Conservation (phyloP, 2,888 invertebrate species). For the Auanema sp. region DNA sequence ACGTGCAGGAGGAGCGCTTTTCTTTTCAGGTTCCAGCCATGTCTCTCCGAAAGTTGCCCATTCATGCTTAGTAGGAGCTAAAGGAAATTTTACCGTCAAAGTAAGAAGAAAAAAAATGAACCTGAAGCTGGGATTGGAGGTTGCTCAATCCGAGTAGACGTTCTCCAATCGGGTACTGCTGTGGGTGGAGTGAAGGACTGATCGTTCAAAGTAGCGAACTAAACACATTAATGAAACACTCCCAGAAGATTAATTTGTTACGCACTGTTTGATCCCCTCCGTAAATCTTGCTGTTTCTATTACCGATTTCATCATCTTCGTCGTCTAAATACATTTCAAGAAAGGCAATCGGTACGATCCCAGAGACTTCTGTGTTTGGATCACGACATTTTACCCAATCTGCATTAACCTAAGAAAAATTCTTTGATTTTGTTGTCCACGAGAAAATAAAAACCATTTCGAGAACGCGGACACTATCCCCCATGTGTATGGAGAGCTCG, state of each 20-base stretch:
- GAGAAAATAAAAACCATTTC: constrained; percentile 26
- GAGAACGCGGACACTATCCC: constrained; percentile 52
- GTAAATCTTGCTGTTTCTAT: not conserved
- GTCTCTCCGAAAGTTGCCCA: constrained; percentile 45
- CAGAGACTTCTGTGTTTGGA: constrained; percentile 44
- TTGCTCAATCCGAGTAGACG: constrained; percentile 11
- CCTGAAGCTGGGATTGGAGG: constrained; percentile 1
- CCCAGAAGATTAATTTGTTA: not conserved
- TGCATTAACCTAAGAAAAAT: constrained; percentile 26
- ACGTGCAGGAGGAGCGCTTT: constrained; percentile 31
- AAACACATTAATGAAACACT: constrained; percentile 5
- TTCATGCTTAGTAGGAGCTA: constrained; percentile 7
- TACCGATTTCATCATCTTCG: constrained; percentile 39
- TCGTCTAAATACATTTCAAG: constrained; percentile 57
- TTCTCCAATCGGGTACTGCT: constrained; percentile 23
- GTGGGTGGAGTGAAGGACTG: constrained; percentile 19
- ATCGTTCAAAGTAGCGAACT: constrained; percentile 20
- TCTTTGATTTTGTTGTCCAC: not conserved
- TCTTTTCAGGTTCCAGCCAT: constrained; percentile 30
- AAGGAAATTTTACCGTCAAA: constrained; percentile 1
- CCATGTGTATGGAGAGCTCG: constrained; percentile 46
- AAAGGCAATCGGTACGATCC: constrained; percentile 54
- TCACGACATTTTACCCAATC: constrained; percentile 58
- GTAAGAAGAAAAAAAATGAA: constrained; percentile 7
- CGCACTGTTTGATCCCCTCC: not conserved